phyloP scores from a whole-genome alignment of 2,113 vertebrate genomes.

The Lates calcarifer region DNA sequence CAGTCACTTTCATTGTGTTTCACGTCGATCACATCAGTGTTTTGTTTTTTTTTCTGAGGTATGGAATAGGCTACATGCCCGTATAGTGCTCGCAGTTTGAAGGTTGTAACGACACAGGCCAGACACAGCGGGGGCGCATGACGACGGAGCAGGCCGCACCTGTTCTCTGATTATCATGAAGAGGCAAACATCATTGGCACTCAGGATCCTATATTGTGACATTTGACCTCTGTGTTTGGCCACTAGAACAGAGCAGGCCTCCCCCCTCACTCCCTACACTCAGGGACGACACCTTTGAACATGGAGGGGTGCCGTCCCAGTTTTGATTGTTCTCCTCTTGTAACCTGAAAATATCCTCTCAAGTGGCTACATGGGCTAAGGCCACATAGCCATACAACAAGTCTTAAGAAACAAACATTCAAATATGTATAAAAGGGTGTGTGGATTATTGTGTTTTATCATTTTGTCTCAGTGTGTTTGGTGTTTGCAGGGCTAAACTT shows the following conservation, averaged over 20 bases:
- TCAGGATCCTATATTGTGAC: constrained; percentile 86
- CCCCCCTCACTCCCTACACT: constrained; percentile 51
- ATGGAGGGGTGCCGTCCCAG: constrained; percentile 46
- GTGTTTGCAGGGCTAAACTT: constrained; percentile 25
- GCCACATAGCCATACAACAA: constrained; percentile 34
- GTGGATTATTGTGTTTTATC: not conserved
- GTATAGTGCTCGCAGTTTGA: constrained; percentile 72
- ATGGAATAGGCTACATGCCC: constrained; percentile 68
- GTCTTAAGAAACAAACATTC: constrained; percentile 65
- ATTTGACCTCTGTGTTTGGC: constrained; percentile 86
- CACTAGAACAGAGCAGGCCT: constrained; percentile 82
- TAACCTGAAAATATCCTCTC: constrained; percentile 81
- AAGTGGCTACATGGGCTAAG: constrained; percentile 40
- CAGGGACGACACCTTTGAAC: constrained; percentile 50
- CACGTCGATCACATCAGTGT: constrained; percentile 69
- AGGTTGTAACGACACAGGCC: constrained; percentile 75
- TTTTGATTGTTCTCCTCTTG: constrained; percentile 81
- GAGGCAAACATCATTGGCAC: constrained; percentile 99
- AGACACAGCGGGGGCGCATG: constrained; percentile 61
- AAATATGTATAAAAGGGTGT: constrained; percentile 60
- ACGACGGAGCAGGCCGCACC: constrained; percentile 70
- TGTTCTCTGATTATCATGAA: constrained; percentile 90
- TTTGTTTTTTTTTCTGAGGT: constrained; percentile 79
- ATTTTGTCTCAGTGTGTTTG: constrained; percentile 10
- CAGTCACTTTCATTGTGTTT: constrained; percentile 74